Conservation (phyloP, 2,797 vertebrate genomes). For the Sciaenops ocellatus region DNA sequence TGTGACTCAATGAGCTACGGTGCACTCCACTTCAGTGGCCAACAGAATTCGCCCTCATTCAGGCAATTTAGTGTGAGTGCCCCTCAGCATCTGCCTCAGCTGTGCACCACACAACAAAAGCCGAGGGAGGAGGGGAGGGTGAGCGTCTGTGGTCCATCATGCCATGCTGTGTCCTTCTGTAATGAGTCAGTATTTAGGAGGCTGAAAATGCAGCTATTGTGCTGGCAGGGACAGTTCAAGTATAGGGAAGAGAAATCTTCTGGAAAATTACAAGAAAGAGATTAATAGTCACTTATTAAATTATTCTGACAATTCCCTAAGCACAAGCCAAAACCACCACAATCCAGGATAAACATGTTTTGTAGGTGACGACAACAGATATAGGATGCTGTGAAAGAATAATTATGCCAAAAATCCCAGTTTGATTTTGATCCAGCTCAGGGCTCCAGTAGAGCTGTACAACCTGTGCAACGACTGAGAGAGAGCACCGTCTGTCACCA, state of each 20-base stretch:
- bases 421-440: slow-evolving; percentile 49
- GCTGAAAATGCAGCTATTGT: slow-evolving; percentile 65
- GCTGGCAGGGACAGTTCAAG: slow-evolving; percentile 56
- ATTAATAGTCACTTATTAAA: slow-evolving; percentile 30
- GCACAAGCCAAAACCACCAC: not conserved
- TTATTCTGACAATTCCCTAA: slow-evolving; percentile 30
- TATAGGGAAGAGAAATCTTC: slow-evolving; percentile 8
- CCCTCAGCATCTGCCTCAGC: slow-evolving; percentile 84
- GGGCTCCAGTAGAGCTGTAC: slow-evolving; percentile 54
- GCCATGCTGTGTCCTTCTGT: slow-evolving; percentile 69
- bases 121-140: slow-evolving; percentile 68
- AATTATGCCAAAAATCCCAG: slow-evolving; percentile 28
- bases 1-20: slow-evolving; percentile 66
- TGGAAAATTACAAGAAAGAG: slow-evolving; percentile 21
- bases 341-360: slow-evolving; percentile 36
- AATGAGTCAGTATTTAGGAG: slow-evolving; percentile 83
- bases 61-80: slow-evolving; percentile 81
- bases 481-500: slow-evolving; percentile 56
- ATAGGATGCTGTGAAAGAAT: slow-evolving; percentile 41
- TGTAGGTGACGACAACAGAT: slow-evolving; percentile 12
- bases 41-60: slow-evolving; percentile 79
- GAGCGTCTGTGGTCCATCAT: slow-evolving; percentile 77
- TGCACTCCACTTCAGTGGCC: slow-evolving; percentile 74
- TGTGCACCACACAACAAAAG: slow-evolving; percentile 78
- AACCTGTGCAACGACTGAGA: slow-evolving; percentile 55